These are phyloP conservation scores for Sarcophaga rosellei DNA, from an alignment of 2,888 invertebrate species.

Conservation along the genomic window DNA sequence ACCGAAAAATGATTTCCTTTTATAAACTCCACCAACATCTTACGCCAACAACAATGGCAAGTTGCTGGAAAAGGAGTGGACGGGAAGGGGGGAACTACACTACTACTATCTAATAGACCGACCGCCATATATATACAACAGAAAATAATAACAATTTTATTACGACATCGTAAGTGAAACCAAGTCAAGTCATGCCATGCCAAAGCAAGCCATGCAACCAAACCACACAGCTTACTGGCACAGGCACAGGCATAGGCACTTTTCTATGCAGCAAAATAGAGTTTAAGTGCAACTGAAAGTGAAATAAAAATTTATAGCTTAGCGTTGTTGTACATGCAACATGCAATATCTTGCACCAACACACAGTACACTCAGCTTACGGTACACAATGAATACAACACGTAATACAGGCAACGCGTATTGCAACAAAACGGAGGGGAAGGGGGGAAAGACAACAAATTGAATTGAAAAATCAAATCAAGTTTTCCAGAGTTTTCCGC, in stretches of 20 bases:
- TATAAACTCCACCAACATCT: slow-evolving; percentile 41
- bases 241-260: slow-evolving; percentile 19
- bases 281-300: slow-evolving; percentile 68
- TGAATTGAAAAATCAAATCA: slow-evolving; percentile 38
- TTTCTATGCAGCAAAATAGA: slow-evolving; percentile 65
- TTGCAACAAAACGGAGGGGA: slow-evolving; percentile 23
- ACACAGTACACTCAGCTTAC: too few species aligned
- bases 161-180: slow-evolving; percentile 61
- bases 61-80: slow-evolving; percentile 1
- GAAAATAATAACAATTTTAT: slow-evolving; percentile 49
- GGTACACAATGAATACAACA: neutral
- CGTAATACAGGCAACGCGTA: slow-evolving; percentile 32
- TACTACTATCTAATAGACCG: slow-evolving; percentile 61
- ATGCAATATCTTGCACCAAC: slow-evolving; percentile 48
- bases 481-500: slow-evolving; percentile 71
- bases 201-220: neutral
- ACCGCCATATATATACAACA: slow-evolving; percentile 19
- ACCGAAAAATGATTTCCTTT: slow-evolving; percentile 51
- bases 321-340: slow-evolving; percentile 20
- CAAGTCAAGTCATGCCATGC: slow-evolving; percentile 13
- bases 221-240: neutral
- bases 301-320: slow-evolving; percentile 58
- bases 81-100: neutral
- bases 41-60: slow-evolving; percentile 34
- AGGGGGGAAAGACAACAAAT: too few species aligned